Conservation (phyloP, 2,113 vertebrate genomes). For the Phodopus roborovskii region DNA sequence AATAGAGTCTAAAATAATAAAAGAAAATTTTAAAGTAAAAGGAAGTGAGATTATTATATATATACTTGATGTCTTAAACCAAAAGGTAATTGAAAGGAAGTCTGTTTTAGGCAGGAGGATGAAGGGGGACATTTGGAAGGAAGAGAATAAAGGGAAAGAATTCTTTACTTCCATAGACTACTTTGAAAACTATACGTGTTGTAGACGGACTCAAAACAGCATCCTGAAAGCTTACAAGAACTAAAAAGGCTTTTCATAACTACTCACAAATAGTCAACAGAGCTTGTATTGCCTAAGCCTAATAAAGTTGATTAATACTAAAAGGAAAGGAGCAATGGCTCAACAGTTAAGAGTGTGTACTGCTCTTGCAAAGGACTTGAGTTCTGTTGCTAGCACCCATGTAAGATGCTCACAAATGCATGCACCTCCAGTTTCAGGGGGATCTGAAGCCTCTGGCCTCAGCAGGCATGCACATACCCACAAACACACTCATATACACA, state of each 20-base stretch:
- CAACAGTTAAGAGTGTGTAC: background rate
- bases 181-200: background rate
- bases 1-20: conserved; percentile 8
- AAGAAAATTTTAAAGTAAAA: conserved; percentile 23
- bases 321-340: background rate
- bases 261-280: background rate
- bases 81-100: background rate
- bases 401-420: background rate
- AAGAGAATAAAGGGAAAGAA: background rate
- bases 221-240: background rate
- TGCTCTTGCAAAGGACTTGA: background rate
- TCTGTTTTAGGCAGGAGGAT: background rate
- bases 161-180: background rate
- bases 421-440: background rate
- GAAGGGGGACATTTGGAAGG: background rate
- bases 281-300: background rate
- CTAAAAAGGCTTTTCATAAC: background rate
- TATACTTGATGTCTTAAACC: background rate
- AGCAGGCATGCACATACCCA: background rate
- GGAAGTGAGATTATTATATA: background rate
- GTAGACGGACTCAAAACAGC: background rate
- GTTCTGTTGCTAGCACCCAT: background rate
- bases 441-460: background rate
- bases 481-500: background rate
- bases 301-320: background rate